Percentiles rank a stretch among this genome's conserved stretches.
Evolutionary conservation across 2,888 invertebrate species (phyloP).

Genomic region (Drosophila seclusa): DNA sequence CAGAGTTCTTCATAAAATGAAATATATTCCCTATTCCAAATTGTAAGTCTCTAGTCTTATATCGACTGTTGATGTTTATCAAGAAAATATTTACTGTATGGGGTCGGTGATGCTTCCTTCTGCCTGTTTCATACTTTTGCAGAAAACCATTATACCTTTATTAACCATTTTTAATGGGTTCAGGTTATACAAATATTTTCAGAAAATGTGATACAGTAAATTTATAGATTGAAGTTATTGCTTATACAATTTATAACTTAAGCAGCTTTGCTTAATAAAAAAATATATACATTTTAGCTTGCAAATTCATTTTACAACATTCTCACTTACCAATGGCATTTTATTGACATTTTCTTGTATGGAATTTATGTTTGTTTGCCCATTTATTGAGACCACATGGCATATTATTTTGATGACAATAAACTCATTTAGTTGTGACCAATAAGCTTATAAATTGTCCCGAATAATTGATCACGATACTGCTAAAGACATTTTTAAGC

Average conservation of each 20-base stretch:
- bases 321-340: not conserved
- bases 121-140: not conserved
- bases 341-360: not conserved
- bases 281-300: not conserved
- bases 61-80: not conserved
- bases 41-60: not conserved
- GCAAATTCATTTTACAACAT: not conserved
- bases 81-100: not conserved
- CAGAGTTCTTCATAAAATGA: not conserved
- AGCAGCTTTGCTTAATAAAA: too few relatives aligned
- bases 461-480: constrained; percentile 16
- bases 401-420: constrained; percentile 31
- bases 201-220: not conserved
- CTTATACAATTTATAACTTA: too few relatives aligned
- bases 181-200: not conserved
- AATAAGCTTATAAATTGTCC: constrained; percentile 10
- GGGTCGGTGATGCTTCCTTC: not conserved
- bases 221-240: not conserved
- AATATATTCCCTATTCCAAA: not conserved
- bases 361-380: not conserved
- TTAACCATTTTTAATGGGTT: not conserved
- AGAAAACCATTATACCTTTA: not conserved
- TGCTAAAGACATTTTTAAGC: not conserved
- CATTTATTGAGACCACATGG: constrained; percentile 4
- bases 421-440: constrained; percentile 30